These are phyloP conservation scores for Drosophila pachea DNA, from an alignment of 1,140 invertebrate species.

Conservation along the genomic window DNA sequence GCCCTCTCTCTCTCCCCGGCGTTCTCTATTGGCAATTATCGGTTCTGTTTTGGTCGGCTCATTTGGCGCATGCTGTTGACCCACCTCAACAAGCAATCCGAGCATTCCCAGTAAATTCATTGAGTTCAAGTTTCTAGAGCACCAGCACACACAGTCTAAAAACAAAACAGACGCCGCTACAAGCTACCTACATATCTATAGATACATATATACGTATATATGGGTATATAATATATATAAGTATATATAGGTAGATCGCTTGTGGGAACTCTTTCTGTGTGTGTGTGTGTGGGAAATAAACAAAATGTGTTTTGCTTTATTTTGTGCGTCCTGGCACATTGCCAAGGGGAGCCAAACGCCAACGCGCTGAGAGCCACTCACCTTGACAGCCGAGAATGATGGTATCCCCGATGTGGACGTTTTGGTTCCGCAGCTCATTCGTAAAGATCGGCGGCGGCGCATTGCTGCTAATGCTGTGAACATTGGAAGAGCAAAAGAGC, in stretches of 20 bases:
- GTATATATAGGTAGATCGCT: constrained; percentile 7
- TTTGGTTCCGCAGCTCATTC: constrained; percentile 85
- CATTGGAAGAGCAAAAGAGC: neutral
- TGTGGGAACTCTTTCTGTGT: constrained; percentile 19
- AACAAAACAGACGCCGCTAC: constrained; percentile 52
- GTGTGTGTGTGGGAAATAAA: constrained; percentile 52
- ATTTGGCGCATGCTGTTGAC: constrained; percentile 64
- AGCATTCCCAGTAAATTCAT: constrained; percentile 47
- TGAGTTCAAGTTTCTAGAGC: constrained; percentile 78
- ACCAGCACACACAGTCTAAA: constrained; percentile 43
- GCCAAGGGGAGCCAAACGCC: constrained; percentile 22
- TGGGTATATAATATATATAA: constrained; percentile 21
- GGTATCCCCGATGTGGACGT: constrained; percentile 87
- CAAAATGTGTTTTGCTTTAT: constrained; percentile 40
- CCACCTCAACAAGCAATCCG: constrained; percentile 65
- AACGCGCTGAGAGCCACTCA: constrained; percentile 74
- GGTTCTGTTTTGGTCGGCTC: constrained; percentile 71
- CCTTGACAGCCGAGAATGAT: constrained; percentile 86
- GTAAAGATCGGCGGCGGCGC: constrained; percentile 88
- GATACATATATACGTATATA: too few species aligned
- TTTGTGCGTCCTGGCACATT: constrained; percentile 9
- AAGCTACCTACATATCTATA: constrained; percentile 30
- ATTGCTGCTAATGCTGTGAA: constrained; percentile 68
- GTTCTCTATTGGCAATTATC: constrained; percentile 38
- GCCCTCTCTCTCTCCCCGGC: neutral